phyloP scores from a whole-genome alignment of 2,797 vertebrate genomes.

The Spinus olivaceus region DNA sequence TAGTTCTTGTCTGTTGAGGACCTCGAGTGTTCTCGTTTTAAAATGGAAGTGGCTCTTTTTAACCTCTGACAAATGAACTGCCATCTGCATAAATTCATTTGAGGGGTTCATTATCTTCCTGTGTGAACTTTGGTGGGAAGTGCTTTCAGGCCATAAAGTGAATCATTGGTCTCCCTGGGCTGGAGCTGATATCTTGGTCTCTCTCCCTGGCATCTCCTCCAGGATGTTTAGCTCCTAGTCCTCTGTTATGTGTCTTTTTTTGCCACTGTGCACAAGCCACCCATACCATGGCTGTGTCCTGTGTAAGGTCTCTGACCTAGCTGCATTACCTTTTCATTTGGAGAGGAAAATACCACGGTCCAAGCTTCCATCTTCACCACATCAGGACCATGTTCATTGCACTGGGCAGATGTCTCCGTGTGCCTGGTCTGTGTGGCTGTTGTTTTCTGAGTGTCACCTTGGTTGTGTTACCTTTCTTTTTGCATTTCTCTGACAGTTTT shows the following conservation, averaged over 20 bases:
- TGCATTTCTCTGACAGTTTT: too few species aligned
- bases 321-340: background rate
- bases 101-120: constrained; percentile 43
- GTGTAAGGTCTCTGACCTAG: rapidly evolving
- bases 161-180: constrained; percentile 25
- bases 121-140: constrained; percentile 53
- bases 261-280: background rate
- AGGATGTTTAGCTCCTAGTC: background rate
- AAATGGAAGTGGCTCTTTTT: background rate
- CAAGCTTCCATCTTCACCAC: background rate
- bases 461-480: too few species aligned
- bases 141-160: constrained; percentile 55
- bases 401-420: background rate
- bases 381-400: background rate
- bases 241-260: background rate
- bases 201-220: background rate
- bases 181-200: background rate
- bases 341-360: background rate
- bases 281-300: background rate
- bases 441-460: too few species aligned
- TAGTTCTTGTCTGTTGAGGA: background rate
- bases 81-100: constrained; percentile 30
- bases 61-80: constrained; percentile 8
- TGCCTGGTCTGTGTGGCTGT: background rate
- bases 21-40: background rate